A percentile compares a stretch with the other conserved stretches of the same genome.
phyloP scores from a whole-genome alignment of 2,797 vertebrate species.

The Sparus aurata region DNA sequence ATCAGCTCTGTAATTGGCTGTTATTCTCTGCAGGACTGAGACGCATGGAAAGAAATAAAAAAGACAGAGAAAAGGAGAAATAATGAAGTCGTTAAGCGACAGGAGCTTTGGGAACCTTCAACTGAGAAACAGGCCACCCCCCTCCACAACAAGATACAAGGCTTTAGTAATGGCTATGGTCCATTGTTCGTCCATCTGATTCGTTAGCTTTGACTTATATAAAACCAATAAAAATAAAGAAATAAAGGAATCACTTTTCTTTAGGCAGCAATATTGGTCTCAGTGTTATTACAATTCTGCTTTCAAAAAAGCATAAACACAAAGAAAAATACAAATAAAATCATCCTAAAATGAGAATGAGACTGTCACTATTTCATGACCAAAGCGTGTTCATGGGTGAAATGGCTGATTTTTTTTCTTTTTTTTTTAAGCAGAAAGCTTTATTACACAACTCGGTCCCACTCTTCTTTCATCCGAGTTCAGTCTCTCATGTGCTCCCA shows the following conservation, averaged over 20 bases:
- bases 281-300: slow-evolving; percentile 86
- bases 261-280: slow-evolving; percentile 87
- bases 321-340: slow-evolving; percentile 74
- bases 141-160: slow-evolving; percentile 62
- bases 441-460: slow-evolving; percentile 63
- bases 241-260: slow-evolving; percentile 80
- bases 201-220: slow-evolving; percentile 71
- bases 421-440: slow-evolving; percentile 74
- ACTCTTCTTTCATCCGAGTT: slow-evolving; percentile 40
- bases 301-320: slow-evolving; percentile 78
- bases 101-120: slow-evolving; percentile 69
- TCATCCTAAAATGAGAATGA: slow-evolving; percentile 74
- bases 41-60: slow-evolving; percentile 10
- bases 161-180: slow-evolving; percentile 87
- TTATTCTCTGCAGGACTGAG: slow-evolving; percentile 53
- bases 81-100: slow-evolving; percentile 69
- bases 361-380: slow-evolving; percentile 65
- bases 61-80: slow-evolving; percentile 31
- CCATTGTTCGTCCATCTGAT: slow-evolving; percentile 71
- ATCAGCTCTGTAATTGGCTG: slow-evolving; percentile 69
- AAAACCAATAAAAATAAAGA: slow-evolving; percentile 75
- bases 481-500: slow-evolving; percentile 48
- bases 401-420: slow-evolving; percentile 76
- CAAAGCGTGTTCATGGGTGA: slow-evolving; percentile 74
- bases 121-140: slow-evolving; percentile 49